Percentiles rank a stretch among this genome's conserved stretches.
These are phyloP conservation scores for Melinopterus prodromus DNA, from an alignment of 2,888 invertebrate species.

Conservation along the genomic window DNA sequence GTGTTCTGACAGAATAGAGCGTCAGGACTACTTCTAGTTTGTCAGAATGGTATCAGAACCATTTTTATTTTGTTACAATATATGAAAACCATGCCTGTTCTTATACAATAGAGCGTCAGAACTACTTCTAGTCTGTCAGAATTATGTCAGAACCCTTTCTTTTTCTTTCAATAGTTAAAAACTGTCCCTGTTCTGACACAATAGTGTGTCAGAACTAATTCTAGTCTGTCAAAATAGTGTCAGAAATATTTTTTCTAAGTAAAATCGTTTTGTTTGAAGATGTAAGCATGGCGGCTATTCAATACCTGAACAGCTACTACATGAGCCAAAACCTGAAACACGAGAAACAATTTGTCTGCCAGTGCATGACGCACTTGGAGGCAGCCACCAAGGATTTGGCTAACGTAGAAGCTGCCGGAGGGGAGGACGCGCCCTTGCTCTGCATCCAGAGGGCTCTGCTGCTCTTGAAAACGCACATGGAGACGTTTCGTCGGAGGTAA, in stretches of 20 bases:
- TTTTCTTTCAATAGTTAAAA: neutral
- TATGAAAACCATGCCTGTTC: neutral
- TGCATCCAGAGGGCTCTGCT: conserved; percentile 91
- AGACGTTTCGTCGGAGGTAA: conserved; percentile 84
- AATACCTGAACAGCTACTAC: conserved; percentile 93
- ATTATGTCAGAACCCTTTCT: neutral
- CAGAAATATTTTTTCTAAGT: neutral
- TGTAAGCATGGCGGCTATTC: conserved; percentile 94
- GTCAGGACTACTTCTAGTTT: neutral
- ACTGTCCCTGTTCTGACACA: neutral
- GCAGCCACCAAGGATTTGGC: conserved; percentile 80
- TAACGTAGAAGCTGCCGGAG: conserved; percentile 57
- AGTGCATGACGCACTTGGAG: conserved; percentile 91
- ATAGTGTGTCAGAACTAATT: neutral
- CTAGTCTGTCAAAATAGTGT: neutral
- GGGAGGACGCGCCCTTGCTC: conserved; percentile 82
- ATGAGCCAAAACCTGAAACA: conserved; percentile 91
- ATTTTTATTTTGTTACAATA: neutral
- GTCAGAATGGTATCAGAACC: conserved; percentile 8
- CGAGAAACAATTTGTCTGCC: conserved; percentile 91
- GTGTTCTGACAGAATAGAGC: neutral
- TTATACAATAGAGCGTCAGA: neutral
- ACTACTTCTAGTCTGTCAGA: neutral
- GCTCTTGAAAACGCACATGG: conserved; percentile 89
- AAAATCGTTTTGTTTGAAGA: conserved; percentile 62